Base-by-base conservation (phyloP, 2,888 invertebrate species). In the Aplocera efformata region DNA sequence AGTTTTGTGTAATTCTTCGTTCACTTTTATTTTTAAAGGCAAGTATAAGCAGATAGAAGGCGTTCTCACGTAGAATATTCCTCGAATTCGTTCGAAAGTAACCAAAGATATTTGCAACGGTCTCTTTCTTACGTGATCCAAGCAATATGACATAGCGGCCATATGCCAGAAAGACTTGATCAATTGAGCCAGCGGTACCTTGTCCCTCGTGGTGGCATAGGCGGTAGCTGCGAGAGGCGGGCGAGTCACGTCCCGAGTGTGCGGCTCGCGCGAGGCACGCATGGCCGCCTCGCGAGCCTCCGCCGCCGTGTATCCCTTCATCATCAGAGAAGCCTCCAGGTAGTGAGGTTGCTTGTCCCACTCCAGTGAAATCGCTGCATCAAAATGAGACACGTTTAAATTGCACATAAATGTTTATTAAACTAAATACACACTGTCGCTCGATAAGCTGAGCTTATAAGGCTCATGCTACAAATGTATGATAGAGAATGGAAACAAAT, bases 321-420 rank as follows among this genome's bases (percentile, higher is more conserved):
- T 94, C 94, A 93, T 94, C 95, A 93, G 94, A 93, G 94, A 95
- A 94, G 90, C 94, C 93, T 92, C 93, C 91, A 88, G 86, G 88
- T 89, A 89, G 79, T 89, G 89, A 88, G 89, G 89, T 75, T 88
- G 89, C 79, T 88, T 78, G 83, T 88, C 88, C 89, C 89, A 89
- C 85, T 89, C 89, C 89, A 89, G 85, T 76, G 89, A 88, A 82
- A 89, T 89, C 88, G 89, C 88, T 89, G 72, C 27, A 35, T 32
- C 20, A 5, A 48, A 39, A 7, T 44, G 27, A 1, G 27, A 1
- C n/a, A 9, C 10, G 2, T 17, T 17, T 17, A 2, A n/a, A n/a
- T n/a, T n/a, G n/a, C n/a, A n/a, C n/a, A n/a, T n/a, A n/a, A n/a
- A n/a, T n/a, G n/a, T n/a, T n/a, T n/a, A n/a, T n/a, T n/a, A n/a